phyloP scores from a whole-genome alignment of 2,888 invertebrate species.

The Drosophila monieri region DNA sequence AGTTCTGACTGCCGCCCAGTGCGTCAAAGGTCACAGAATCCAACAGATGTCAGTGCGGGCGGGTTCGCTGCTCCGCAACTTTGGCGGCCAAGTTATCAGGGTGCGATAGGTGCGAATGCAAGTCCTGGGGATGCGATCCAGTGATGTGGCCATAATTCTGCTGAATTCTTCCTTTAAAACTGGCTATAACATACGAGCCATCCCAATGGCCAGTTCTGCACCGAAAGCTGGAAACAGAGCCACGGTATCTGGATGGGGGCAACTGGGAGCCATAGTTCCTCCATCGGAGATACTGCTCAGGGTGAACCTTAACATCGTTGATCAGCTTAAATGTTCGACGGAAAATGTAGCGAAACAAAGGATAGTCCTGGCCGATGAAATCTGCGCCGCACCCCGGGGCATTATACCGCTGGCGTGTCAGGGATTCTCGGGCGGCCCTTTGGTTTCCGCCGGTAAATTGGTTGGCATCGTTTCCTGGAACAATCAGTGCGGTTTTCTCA shows the following conservation, averaged over 20 bases:
- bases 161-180: slow-evolving; percentile 83
- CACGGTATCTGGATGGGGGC: slow-evolving; percentile 60
- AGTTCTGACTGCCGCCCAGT: slow-evolving; percentile 86
- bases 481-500: slow-evolving; percentile 35
- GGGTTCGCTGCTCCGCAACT: slow-evolving; percentile 84
- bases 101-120: slow-evolving; percentile 77
- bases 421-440: slow-evolving; percentile 66
- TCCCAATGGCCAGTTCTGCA: slow-evolving; percentile 81
- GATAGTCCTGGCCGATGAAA: slow-evolving; percentile 13
- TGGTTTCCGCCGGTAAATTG: slow-evolving; percentile 38
- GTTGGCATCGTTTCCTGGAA: slow-evolving; percentile 62
- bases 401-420: slow-evolving; percentile 47
- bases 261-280: neutral
- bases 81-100: slow-evolving; percentile 50
- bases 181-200: slow-evolving; percentile 78
- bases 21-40: slow-evolving; percentile 68
- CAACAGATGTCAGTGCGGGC: slow-evolving; percentile 82
- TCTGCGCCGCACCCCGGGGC: slow-evolving; percentile 45
- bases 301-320: slow-evolving; percentile 83
- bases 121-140: slow-evolving; percentile 82
- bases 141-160: slow-evolving; percentile 85
- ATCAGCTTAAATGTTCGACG: slow-evolving; percentile 79
- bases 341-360: slow-evolving; percentile 69
- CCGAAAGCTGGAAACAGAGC: slow-evolving; percentile 42
- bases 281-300: slow-evolving; percentile 71